Base-by-base conservation (phyloP, 2,888 invertebrate genomes). In the Diaphora mendica region DNA sequence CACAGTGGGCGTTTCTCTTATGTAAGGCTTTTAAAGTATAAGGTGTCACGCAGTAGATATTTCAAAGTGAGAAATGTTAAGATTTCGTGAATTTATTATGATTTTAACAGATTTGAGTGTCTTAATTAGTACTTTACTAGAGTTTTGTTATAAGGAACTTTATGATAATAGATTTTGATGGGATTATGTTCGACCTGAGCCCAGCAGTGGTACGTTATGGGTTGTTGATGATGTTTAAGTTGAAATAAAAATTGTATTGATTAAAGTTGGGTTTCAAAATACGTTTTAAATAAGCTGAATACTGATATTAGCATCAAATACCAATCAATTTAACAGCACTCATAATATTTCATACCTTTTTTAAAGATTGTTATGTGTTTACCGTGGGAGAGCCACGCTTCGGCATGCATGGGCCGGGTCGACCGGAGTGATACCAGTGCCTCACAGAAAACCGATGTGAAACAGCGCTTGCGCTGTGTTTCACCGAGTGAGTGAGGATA, bases 1-100 rank as follows among this genome's bases (percentile, higher is more conserved):
- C 79, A 83, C 81, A 51, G 71, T 68, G 51, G 55, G 68, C 76
- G 78, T 73, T 59, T 26, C 13, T 15, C 1, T 26, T 26, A 26
- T 26, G 15, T 26, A 26, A 26, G 15, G 26, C 26, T 59, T 26
- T 59, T 59, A 4, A 26, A 26, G 59, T 26, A 26, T 13, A 15
- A 26, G 59, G 13, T 59, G 59, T 26, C 13, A 59, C 11, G 11
- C 13, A n/a, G 9, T n/a, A 55, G 4, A 59, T 26, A 59, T 26
- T 59, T 55, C 13, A n/a, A 9, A 59, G 13, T 15, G 59, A 26
- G 4, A 26, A 59, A 11, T 26, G 11, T 13, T 26, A 59, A 59
- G 4, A 26, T 59, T 26, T n/a, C 3, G 26, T n/a, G 26, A 26
- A 15, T 13, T 26, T 5, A n/a, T 26, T 13, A 4, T n/a, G 59